Evolutionary conservation across 2,113 vertebrate genomes (phyloP).

Genomic region (Xerus inauris): DNA sequence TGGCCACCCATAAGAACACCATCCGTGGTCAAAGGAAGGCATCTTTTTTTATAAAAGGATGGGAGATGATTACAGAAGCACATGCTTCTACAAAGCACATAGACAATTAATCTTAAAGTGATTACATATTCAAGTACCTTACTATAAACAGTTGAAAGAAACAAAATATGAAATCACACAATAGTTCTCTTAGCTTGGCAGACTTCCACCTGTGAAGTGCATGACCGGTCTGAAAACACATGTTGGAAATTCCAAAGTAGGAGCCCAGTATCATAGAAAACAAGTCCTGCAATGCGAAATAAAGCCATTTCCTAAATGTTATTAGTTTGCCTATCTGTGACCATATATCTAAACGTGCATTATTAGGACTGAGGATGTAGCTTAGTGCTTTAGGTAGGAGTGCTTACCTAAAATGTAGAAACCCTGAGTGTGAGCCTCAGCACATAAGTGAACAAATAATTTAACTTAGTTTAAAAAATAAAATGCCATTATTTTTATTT

Average conservation of each 20-base stretch:
- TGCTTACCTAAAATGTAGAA: neutral
- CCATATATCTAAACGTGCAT: neutral
- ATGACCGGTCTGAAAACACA: neutral
- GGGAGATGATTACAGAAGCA: neutral
- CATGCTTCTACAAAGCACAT: neutral
- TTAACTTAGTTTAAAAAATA: too few species aligned
- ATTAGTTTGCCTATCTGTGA: neutral
- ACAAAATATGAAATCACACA: neutral
- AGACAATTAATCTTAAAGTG: neutral
- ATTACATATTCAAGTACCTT: neutral
- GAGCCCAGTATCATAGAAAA: neutral
- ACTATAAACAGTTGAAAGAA: neutral
- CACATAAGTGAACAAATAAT: too few species aligned
- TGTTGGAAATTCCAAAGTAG: neutral
- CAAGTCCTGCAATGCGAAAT: neutral
- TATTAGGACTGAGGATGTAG: neutral
- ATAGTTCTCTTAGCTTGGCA: neutral
- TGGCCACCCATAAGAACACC: neutral
- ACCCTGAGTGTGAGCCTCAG: neutral
- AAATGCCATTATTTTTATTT: slow-evolving; percentile 18
- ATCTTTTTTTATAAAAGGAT: neutral
- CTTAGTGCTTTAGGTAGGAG: neutral
- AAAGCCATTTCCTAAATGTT: neutral
- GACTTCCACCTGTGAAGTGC: neutral
- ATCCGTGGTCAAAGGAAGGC: neutral